phyloP scores from a whole-genome alignment of 2,797 vertebrate genomes.

The Menidia menidia region DNA sequence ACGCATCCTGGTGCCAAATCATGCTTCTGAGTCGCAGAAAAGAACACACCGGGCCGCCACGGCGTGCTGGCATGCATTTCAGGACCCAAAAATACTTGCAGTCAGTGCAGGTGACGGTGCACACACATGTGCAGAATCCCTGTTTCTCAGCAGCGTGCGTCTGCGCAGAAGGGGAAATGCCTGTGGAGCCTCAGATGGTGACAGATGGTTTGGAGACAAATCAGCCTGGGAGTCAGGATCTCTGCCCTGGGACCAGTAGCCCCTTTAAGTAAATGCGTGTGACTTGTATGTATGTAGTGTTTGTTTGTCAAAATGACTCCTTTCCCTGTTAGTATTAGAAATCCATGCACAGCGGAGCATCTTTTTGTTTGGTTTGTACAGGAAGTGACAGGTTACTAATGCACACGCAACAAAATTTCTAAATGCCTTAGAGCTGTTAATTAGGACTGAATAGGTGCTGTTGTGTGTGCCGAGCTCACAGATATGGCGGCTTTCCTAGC shows the following conservation, averaged over 20 bases:
- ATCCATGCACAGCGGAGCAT: background rate
- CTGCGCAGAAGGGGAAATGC: constrained; percentile 67
- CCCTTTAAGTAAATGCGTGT: constrained; percentile 37
- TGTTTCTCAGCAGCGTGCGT: constrained; percentile 30
- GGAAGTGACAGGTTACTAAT: background rate
- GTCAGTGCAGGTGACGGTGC: constrained; percentile 15
- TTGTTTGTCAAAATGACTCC: background rate
- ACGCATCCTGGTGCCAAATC: constrained; percentile 46
- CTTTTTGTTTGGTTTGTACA: constrained; percentile 4
- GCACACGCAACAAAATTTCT: background rate
- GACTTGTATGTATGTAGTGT: background rate
- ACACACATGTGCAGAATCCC: constrained; percentile 14
- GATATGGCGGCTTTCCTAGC: background rate
- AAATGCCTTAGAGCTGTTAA: constrained; percentile 11
- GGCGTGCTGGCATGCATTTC: constrained; percentile 11
- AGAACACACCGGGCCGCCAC: constrained; percentile 37
- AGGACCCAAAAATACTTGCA: constrained; percentile 54
- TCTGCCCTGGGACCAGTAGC: constrained; percentile 58
- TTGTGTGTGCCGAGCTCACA: background rate
- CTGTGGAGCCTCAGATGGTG: constrained; percentile 79
- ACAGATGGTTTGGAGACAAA: constrained; percentile 84
- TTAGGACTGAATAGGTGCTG: constrained; percentile 3
- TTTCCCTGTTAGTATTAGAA: background rate
- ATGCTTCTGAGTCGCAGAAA: constrained; percentile 42
- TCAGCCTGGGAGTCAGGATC: constrained; percentile 76